Evolutionary conservation across 2,797 vertebrate species (phyloP), one percentile per base, ranked within the genome.

Genomic region (Pogoniulus pusillus): DNA sequence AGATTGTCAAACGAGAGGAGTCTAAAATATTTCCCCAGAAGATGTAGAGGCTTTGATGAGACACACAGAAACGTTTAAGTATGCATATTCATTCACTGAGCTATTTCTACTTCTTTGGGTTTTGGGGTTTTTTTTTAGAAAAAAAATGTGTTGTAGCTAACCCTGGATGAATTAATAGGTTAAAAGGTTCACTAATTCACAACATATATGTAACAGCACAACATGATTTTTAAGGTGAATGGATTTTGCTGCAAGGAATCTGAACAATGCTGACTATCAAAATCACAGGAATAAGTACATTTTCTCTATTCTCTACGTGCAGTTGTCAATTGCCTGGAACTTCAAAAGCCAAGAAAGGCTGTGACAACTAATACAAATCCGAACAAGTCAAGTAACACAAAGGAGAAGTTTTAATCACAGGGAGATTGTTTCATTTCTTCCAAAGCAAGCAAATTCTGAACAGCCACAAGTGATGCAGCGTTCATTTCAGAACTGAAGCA

Each of bases 401-500:
- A 94, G 53, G 14, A 41, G 13, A 94, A 95, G 87, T 95, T 95
- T 72, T 55, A 79, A 92, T 75, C 34, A 16, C 47, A 41, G 82
- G 81, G 51, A 18, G 32, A 87, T 47, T 29, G 55, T 85, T 85
- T 63, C 54, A n/a, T 87, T 88, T 72, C 86, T 75, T 34, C 88
- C 83, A 92, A 93, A 96, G 85, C 91, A 95, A 91, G 68, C 89
- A 90, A 90, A 96, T 87, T 58, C 80, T 64, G 9, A 70, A 53
- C 86, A 96, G 94, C 94, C 92, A 97, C 96, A 98, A 97, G 95
- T 95, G 96, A 93, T 72, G 95, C 85, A 84, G 93, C 57, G 34
- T 85, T 91, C 17, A 2, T 62, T 96, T 85, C 55, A 49, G 47
- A 66, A 74, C 82, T 83, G 69, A 91, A 39, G 12, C 58, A 11